A percentile compares a stretch with the other conserved stretches of the same genome.
These are phyloP conservation scores for Mungos mungo DNA, from an alignment of 2,113 vertebrate genomes.

Conservation along the genomic window DNA sequence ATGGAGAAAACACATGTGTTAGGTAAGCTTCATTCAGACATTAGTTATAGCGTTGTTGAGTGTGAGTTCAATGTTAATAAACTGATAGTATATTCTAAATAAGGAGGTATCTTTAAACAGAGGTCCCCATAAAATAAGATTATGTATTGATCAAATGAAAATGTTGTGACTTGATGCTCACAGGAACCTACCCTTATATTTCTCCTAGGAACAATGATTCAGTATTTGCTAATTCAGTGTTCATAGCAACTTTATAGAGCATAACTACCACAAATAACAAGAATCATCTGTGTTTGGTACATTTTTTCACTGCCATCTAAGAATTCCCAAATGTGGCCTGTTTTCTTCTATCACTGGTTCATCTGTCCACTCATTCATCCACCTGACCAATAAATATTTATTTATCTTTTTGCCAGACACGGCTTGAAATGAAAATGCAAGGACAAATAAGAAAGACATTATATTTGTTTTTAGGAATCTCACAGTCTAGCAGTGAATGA, in stretches of 20 bases:
- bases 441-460: neutral
- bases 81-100: neutral
- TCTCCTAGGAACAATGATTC: neutral
- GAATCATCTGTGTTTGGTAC: neutral
- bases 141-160: neutral
- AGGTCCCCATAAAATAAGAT: neutral
- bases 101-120: neutral
- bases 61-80: neutral
- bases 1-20: neutral
- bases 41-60: neutral
- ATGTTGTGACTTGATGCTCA: neutral
- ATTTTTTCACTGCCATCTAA: neutral
- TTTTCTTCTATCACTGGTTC: neutral
- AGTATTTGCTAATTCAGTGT: neutral
- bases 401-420: neutral
- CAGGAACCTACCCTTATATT: neutral
- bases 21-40: neutral
- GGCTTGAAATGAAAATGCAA: neutral
- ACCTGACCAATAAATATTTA: neutral
- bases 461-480: neutral
- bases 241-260: neutral
- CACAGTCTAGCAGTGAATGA: neutral
- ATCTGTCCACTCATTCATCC: neutral
- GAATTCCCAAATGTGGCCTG: neutral
- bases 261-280: neutral